Evolutionary conservation across 2,113 vertebrate species (phyloP), one percentile per base, ranked within the genome.

Genomic region (Neolamprologus fasciatus): DNA sequence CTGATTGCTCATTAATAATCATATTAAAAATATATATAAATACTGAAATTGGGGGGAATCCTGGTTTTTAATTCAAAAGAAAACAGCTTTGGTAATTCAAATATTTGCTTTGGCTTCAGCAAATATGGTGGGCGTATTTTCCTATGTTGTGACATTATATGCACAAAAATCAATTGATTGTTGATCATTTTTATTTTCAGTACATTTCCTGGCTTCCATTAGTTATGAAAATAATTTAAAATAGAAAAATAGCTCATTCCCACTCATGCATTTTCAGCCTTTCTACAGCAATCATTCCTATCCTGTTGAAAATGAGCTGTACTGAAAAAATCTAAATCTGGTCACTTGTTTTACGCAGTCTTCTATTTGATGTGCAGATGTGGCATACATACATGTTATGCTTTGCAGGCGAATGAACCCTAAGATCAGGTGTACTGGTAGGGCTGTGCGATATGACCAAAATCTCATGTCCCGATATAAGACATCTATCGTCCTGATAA

Each of bases 41-140:
- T 14, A 42, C 2, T 42, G 1, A 42, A 71, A 71, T 71, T 6
- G 5, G 14, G 5, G 21, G 13, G 1, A 14, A 10, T 26, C 1
- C 40, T 47, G 37, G 37, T 73, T 73, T 73, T 2, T 6, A 45
- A 17, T 73, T 73, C 4, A 6, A 45, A 73, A 26, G 13, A 45
- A 45, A 73, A 10, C 1, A 9, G 21, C 13, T 73, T 45, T 47
- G 37, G 37, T 1, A 26, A 16, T 42, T 42, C 3, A 0, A 2
- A 1, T 66, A 66, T 66, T 66, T 66, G 37, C 66, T 73, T 23
- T 13, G n/a, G 23, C 14, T 47, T 76, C 14, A 47, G 40, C 14
- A 2, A 76, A 28, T 47, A 76, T 19, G 40, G 3, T 76, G 9
- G 42, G 4, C 14, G 0, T 76, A 2, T 47, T 47, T 28, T 45